phyloP scores from a whole-genome alignment of 2,797 vertebrate species.

The Buceros bicornis region DNA sequence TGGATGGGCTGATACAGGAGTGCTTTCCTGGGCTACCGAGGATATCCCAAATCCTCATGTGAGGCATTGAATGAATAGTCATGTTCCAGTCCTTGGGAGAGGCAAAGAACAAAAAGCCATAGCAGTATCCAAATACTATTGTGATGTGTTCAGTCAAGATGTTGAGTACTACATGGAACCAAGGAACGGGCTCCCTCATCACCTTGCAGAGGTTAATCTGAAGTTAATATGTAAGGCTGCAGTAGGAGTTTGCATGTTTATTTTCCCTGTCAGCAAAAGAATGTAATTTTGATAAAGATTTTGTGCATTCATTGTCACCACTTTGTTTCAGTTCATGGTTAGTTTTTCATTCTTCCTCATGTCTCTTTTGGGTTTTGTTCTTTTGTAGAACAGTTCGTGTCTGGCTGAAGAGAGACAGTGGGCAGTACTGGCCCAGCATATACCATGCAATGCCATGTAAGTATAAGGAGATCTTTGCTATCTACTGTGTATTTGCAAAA shows the following conservation, averaged over 20 bases:
- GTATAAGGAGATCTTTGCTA: slow-evolving; percentile 57
- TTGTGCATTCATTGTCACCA: neutral
- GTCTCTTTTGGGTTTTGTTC: neutral
- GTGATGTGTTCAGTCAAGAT: neutral
- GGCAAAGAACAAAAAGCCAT: neutral
- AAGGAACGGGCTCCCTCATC: neutral
- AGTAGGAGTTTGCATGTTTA: neutral
- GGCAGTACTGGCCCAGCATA: slow-evolving; percentile 98
- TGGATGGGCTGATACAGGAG: neutral
- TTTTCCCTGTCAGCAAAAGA: neutral
- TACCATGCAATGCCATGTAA: slow-evolving; percentile 93
- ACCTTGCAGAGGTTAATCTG: neutral
- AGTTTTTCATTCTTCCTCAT: neutral
- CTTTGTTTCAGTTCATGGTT: neutral
- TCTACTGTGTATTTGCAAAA: neutral
- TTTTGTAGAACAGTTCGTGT: slow-evolving; percentile 91
- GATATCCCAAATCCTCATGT: neutral
- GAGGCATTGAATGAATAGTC: neutral
- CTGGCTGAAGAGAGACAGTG: slow-evolving; percentile 98
- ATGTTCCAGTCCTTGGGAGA: neutral
- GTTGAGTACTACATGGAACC: neutral
- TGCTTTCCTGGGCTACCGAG: neutral
- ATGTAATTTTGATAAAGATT: neutral
- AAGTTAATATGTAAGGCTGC: neutral
- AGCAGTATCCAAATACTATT: neutral